phyloP scores from a whole-genome alignment of 2,113 vertebrate species.

The Buteo buteo region DNA sequence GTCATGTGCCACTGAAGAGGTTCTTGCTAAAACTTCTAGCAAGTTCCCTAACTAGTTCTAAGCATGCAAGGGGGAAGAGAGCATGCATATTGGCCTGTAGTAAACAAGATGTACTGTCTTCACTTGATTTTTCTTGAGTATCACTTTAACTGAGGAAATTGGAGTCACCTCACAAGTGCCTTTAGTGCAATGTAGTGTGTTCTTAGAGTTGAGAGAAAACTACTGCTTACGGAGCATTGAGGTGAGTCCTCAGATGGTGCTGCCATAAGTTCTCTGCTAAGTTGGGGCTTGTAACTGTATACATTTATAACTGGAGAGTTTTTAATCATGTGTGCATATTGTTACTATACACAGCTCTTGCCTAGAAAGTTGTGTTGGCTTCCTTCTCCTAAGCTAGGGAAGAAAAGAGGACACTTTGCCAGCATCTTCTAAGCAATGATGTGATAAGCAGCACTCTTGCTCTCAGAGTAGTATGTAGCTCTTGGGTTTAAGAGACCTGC shows the following conservation, averaged over 20 bases:
- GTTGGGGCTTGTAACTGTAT: not conserved
- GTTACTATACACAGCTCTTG: not conserved
- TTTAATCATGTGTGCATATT: not conserved
- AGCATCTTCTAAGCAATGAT: not conserved
- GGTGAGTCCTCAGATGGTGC: not conserved
- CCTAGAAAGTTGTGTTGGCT: not conserved
- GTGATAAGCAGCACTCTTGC: not conserved
- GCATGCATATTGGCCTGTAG: not conserved
- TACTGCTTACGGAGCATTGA: not conserved
- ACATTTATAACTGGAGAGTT: not conserved
- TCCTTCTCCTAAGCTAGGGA: not conserved
- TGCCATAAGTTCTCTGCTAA: not conserved
- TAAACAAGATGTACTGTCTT: not conserved
- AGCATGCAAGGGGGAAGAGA: not conserved
- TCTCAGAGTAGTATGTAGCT: not conserved
- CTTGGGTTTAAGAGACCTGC: not conserved
- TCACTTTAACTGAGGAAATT: not conserved
- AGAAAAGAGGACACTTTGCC: not conserved
- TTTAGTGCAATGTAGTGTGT: not conserved
- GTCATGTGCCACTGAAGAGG: not conserved
- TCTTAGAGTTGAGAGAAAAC: not conserved
- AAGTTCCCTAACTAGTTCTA: not conserved
- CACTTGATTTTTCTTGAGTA: not conserved
- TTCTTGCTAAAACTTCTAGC: not conserved
- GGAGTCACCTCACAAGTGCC: not conserved